Evolutionary conservation across 2,888 invertebrate species (phyloP).

Genomic region (Pandemis corylana): DNA sequence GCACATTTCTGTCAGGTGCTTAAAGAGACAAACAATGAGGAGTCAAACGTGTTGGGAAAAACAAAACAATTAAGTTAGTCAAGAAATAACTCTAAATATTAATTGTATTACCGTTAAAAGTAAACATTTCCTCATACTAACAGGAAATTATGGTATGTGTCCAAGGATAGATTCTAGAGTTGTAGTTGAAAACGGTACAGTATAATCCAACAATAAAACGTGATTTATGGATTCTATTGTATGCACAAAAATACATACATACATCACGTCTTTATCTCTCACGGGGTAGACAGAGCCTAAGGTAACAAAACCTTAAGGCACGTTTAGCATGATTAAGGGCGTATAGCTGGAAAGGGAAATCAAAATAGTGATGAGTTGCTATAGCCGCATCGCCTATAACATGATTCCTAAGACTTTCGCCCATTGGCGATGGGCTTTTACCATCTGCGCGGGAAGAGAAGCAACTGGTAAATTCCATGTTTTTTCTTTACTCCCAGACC

Average conservation of each 20-base stretch:
- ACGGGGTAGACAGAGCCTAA: no score
- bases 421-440: no score
- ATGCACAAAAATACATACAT: background rate
- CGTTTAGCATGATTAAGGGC: no score
- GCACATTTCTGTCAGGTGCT: slow-evolving; percentile 4
- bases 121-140: slow-evolving; percentile 13
- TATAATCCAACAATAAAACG: background rate
- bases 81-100: background rate
- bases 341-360: no score
- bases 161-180: background rate
- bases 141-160: slow-evolving; percentile 1
- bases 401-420: no score
- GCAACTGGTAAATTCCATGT: no score
- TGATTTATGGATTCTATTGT: background rate
- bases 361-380: no score
- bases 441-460: no score
- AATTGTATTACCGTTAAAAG: background rate
- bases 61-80: slow-evolving; percentile 8
- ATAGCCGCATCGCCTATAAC: no score
- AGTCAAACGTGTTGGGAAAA: slow-evolving; percentile 3
- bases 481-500: no score
- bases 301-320: no score
- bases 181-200: background rate
- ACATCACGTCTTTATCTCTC: no score
- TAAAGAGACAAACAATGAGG: background rate